Conservation (phyloP, 2,113 vertebrate genomes). For the Chelonoidis abingdonii region DNA sequence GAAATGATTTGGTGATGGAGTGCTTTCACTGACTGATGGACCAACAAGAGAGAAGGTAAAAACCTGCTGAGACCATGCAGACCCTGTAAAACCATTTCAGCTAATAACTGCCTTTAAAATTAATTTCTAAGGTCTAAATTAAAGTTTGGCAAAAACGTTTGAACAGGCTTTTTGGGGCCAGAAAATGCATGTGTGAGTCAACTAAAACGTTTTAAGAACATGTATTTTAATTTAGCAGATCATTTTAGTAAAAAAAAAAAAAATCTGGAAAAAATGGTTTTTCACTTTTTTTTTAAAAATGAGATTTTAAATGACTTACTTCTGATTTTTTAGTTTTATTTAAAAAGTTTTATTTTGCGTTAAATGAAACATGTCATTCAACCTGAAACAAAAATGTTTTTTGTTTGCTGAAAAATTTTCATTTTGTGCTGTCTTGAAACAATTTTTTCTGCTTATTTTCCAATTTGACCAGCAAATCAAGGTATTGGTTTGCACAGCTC, state of each 20-base stretch:
- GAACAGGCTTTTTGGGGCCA: neutral
- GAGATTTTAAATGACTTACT: neutral
- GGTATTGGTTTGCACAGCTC: neutral
- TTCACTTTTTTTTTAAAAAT: neutral
- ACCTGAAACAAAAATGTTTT: neutral
- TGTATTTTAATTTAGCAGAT: neutral
- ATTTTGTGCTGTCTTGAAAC: neutral
- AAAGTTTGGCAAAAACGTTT: neutral
- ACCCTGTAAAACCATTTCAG: neutral
- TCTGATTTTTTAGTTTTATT: neutral
- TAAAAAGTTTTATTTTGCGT: neutral
- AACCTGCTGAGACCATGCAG: neutral
- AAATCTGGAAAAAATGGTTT: neutral
- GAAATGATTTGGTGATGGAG: constrained; percentile 77
- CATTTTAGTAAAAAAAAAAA: neutral
- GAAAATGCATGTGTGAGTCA: neutral
- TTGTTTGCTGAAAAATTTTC: neutral
- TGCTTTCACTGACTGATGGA: constrained; percentile 83
- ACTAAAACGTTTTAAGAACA: neutral
- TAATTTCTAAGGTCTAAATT: neutral
- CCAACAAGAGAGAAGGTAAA: constrained; percentile 84
- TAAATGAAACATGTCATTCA: neutral
- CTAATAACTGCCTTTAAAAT: neutral
- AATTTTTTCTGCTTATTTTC: neutral
- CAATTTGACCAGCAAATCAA: neutral